Evolutionary conservation across 2,888 invertebrate species (phyloP).

Genomic region (Xiphydria camelus): DNA sequence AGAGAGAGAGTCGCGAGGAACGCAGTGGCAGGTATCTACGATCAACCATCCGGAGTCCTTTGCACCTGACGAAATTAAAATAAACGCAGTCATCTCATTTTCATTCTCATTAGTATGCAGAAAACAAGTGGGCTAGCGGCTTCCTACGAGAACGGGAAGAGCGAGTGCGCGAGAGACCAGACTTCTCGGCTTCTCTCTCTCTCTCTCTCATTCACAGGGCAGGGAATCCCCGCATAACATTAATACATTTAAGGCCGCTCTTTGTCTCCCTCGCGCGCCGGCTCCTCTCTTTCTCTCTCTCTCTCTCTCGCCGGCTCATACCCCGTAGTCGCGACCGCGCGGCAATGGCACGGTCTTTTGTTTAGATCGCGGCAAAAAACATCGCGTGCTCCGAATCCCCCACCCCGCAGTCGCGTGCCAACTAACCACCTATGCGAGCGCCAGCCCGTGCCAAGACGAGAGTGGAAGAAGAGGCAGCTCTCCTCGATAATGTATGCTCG

Average conservation of each 20-base stretch:
- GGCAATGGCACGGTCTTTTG: conserved; percentile 20
- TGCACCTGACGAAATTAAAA: conserved; percentile 54
- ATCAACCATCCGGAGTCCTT: conserved; percentile 19
- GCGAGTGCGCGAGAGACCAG: conserved; percentile 3
- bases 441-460: no score
- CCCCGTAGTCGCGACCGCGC: conserved; percentile 4
- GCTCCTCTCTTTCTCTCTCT: conserved; percentile 18
- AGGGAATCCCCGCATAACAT: conserved; percentile 52
- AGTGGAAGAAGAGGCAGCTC: no score
- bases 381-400: conserved; percentile 31
- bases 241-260: conserved; percentile 35
- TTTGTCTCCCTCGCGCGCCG: conserved; percentile 3
- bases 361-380: conserved; percentile 33
- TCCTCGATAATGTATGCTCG: no score
- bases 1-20: conserved; percentile 25
- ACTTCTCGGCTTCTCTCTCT: conserved; percentile 18
- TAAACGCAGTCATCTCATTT: conserved; percentile 55
- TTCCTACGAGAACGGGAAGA: conserved; percentile 36
- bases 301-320: no score
- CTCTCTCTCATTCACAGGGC: conserved; percentile 23
- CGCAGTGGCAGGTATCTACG: background rate
- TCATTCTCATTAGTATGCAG: conserved; percentile 56
- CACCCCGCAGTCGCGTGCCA: conserved; percentile 36
- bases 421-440: conserved; percentile 38
- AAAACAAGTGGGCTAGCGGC: conserved; percentile 53